Conservation (phyloP, 2,888 invertebrate species). For the Schrankia costaestrigalis region DNA sequence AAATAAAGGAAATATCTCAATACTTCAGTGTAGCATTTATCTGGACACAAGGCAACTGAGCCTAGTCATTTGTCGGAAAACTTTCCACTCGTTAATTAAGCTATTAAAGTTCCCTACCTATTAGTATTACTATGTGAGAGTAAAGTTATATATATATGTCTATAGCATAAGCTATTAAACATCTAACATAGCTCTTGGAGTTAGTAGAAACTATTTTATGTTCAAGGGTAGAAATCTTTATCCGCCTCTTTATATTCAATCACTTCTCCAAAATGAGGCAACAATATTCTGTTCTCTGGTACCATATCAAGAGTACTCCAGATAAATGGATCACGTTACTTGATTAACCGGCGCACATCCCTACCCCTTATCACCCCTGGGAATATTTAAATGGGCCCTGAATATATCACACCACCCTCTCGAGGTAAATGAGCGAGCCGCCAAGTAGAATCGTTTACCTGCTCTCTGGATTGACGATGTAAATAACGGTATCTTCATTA, state of each 20-base stretch:
- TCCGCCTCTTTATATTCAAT: conserved; percentile 42
- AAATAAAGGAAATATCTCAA: conserved; percentile 33
- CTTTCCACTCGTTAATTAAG: conserved; percentile 33
- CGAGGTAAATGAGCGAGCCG: conserved; percentile 59
- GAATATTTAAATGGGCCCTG: conserved; percentile 78
- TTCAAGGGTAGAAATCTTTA: no score
- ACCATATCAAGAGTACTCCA: conserved; percentile 75
- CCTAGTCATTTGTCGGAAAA: conserved; percentile 22
- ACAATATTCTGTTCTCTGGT: conserved; percentile 73
- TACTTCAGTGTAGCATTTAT: conserved; percentile 14
- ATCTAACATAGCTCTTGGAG: no score
- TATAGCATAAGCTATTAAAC: no score
- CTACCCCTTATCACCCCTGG: conserved; percentile 76
- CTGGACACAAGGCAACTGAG: conserved; percentile 14
- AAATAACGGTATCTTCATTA: conserved; percentile 70
- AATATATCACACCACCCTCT: conserved; percentile 75
- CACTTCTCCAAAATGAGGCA: conserved; percentile 57
- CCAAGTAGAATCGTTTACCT: conserved; percentile 64
- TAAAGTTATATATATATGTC: conserved; percentile 19
- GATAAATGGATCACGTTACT: conserved; percentile 81
- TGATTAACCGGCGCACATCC: conserved; percentile 78
- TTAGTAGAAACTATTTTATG: no score
- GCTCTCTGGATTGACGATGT: conserved; percentile 62
- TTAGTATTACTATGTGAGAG: conserved; percentile 23
- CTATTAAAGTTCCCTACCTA: conserved; percentile 29